Base-by-base conservation (phyloP, 2,797 vertebrate genomes). In the Squalus acanthias region DNA sequence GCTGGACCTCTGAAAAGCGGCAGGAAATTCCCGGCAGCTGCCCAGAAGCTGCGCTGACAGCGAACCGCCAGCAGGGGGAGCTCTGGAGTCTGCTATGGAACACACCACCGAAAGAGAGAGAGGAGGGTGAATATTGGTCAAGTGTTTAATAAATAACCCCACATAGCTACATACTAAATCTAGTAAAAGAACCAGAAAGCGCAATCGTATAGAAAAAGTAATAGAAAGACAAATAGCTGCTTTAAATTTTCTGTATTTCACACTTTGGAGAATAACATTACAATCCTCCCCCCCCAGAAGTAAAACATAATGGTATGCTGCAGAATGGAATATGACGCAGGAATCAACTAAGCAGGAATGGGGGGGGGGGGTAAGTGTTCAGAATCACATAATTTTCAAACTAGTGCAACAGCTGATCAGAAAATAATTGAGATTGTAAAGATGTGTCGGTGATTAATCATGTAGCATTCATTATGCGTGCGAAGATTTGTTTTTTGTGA, bases 401-500 rank as follows among this genome's bases (percentile, higher is more conserved):
- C 39, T 46, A 50, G 15, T 39, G 1, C 15, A 22, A 1, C 15
- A 39, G 82, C 82, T 50, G 7, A 46, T 85, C 20, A 39, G 39
- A 22, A 85, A 46, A 50, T 24, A 22, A 24, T 22, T n/a, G 9
- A 76, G 12, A 7, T 85, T 1, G 8, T 50, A 50, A 85, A 22
- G 0, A 24, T 8, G 20, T 1, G 1, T 50, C 0, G 2, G 6
- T 50, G 2, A 2, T 85, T 8, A 0, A 1, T 0, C 1, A 24
- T 50, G 22, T 2, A 50, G 1, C 7, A 46, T 2, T 57, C 6
- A 24, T 50, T 46, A 22, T 50, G 20, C 46, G 46, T 63, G 82
- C 1, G 82, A 24, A 17, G 46, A 50, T 50, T 4, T 85, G 26
- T 85, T 46, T 10, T 39, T 82, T 50, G 15, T 22, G 82, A 50